phyloP scores from a whole-genome alignment of 2,797 vertebrate genomes.

The Momotus momota region DNA sequence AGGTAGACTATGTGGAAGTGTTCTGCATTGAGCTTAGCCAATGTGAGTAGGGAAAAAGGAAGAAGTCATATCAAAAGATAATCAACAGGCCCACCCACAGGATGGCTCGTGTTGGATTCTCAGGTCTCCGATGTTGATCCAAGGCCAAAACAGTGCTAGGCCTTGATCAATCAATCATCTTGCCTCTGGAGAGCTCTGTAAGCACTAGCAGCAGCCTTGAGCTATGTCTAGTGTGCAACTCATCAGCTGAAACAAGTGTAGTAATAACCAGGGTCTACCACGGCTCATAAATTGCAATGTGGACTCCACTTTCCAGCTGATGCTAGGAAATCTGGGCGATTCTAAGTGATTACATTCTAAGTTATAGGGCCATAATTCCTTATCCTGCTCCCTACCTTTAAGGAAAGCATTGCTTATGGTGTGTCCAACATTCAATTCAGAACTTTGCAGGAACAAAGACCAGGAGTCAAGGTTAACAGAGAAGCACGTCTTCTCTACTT shows the following conservation, averaged over 20 bases:
- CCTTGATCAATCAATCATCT: neutral
- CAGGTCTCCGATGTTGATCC: neutral
- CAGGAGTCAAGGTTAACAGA: neutral
- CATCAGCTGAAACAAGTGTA: neutral
- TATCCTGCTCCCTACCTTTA: neutral
- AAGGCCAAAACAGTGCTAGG: neutral
- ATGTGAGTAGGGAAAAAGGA: neutral
- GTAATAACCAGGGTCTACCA: neutral
- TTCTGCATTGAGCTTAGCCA: neutral
- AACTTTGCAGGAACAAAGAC: neutral
- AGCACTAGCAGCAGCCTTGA: neutral
- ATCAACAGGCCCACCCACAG: neutral
- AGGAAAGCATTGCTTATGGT: neutral
- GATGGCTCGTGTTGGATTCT: rapidly evolving
- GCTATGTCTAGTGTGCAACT: neutral
- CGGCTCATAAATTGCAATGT: neutral
- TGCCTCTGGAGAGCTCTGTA: neutral
- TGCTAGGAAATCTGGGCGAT: neutral
- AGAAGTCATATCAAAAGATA: neutral
- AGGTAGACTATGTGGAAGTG: neutral
- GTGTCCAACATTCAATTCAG: neutral
- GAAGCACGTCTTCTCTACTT: neutral
- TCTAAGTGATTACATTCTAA: neutral
- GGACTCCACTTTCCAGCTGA: neutral
- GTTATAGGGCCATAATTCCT: neutral